phyloP scores from a whole-genome alignment of 2,797 vertebrate species.

The Neostethus bicornis region DNA sequence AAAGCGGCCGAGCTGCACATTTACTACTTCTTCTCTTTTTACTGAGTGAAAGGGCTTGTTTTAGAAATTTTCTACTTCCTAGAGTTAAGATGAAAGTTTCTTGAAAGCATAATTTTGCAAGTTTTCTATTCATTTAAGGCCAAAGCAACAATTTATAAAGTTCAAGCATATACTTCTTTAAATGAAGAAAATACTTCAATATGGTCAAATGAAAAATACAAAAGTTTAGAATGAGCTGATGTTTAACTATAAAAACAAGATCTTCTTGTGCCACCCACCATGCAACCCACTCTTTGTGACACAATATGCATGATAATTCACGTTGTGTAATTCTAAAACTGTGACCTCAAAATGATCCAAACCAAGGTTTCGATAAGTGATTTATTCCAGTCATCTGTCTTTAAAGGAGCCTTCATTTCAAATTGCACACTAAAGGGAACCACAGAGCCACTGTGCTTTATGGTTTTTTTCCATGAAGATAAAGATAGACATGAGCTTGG shows the following conservation, averaged over 20 bases:
- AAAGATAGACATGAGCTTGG: constrained; percentile 52
- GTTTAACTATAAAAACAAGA: constrained; percentile 8
- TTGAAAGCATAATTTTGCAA: constrained; percentile 12
- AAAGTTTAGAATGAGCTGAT: constrained; percentile 21
- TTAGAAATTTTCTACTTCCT: constrained; percentile 6
- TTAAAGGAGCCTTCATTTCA: constrained; percentile 12
- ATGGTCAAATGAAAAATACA: constrained; percentile 16
- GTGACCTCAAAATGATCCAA: constrained; percentile 23
- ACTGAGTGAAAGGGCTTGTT: constrained; percentile 3
- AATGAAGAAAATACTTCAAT: constrained; percentile 16
- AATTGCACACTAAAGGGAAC: constrained; percentile 24
- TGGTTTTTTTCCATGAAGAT: constrained; percentile 51
- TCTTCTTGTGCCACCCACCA: constrained; percentile 35
- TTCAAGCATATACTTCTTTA: neutral
- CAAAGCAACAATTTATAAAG: constrained; percentile 13
- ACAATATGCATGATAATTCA: constrained; percentile 29
- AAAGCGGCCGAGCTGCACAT: constrained; percentile 32
- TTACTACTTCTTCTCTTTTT: constrained; percentile 28
- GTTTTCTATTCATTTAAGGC: constrained; percentile 1
- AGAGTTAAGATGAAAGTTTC: constrained; percentile 8
- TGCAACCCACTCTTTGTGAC: constrained; percentile 6
- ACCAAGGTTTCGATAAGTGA: neutral
- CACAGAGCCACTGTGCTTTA: constrained; percentile 40
- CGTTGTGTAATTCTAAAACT: constrained; percentile 35
- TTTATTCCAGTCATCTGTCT: constrained; percentile 17